Conservation (phyloP, 2,888 invertebrate species). For the Leucoma salicis region DNA sequence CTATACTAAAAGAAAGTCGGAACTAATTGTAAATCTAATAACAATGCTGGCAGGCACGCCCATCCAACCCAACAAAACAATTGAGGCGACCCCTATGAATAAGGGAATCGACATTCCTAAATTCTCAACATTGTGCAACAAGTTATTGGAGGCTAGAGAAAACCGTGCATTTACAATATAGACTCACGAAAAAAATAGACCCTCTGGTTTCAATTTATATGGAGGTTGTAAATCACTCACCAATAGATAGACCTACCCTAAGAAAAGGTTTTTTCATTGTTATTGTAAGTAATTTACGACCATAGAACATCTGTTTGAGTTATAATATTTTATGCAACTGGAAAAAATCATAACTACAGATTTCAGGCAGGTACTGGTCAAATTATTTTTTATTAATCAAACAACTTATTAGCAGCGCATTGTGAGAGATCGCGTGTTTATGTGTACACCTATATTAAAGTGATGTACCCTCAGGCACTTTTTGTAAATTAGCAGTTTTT, state of each 20-base stretch:
- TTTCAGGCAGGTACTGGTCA: neutral
- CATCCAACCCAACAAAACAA: conserved; percentile 70
- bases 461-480: too few species aligned
- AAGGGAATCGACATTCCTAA: conserved; percentile 56
- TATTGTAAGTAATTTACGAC: conserved; percentile 41
- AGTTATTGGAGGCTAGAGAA: conserved; percentile 69
- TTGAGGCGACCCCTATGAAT: conserved; percentile 55
- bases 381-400: too few species aligned
- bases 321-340: conserved; percentile 20
- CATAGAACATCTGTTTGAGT: conserved; percentile 36
- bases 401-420: too few species aligned
- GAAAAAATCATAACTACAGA: too few species aligned
- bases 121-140: conserved; percentile 69
- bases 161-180: conserved; percentile 61
- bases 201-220: conserved; percentile 47
- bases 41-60: conserved; percentile 61
- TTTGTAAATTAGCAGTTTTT: too few species aligned
- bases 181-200: conserved; percentile 58
- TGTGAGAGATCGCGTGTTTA: too few species aligned
- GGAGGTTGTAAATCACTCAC: conserved; percentile 69
- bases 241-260: conserved; percentile 44
- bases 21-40: conserved; percentile 77
- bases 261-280: conserved; percentile 37
- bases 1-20: conserved; percentile 64
- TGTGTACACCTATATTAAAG: too few species aligned